phyloP scores from a whole-genome alignment of 1,140 invertebrate species.

The Caenorhabditis tropicalis region DNA sequence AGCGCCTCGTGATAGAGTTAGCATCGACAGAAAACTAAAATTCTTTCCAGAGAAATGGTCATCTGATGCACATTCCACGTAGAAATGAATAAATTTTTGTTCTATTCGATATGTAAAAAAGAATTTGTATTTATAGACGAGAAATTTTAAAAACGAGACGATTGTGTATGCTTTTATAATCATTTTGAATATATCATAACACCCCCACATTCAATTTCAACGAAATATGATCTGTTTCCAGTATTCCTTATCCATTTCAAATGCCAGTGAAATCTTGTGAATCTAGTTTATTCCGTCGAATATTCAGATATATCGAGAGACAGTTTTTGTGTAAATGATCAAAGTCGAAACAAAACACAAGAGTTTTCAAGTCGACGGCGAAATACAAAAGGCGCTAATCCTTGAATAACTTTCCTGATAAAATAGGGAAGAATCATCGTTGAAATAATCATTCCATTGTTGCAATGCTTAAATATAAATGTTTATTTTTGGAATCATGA shows the following conservation, averaged over 20 bases:
- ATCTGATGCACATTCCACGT: too few species aligned
- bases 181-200: not conserved
- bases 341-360: slow-evolving; percentile 38
- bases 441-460: not conserved
- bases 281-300: not conserved
- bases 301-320: not conserved
- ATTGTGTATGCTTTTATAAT: too few species aligned
- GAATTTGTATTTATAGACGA: too few species aligned
- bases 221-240: not conserved
- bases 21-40: too few species aligned
- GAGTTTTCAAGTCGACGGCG: not conserved
- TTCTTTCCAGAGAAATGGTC: too few species aligned
- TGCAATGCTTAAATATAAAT: not conserved
- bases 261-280: not conserved
- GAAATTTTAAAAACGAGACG: too few species aligned
- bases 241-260: not conserved
- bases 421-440: not conserved
- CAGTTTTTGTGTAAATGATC: not conserved
- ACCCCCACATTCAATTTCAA: not conserved
- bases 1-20: not conserved
- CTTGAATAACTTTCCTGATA: slow-evolving; percentile 21
- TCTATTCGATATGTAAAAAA: too few species aligned
- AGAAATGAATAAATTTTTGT: too few species aligned
- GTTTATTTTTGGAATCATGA: not conserved
- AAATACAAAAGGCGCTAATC: slow-evolving; percentile 10